Evolutionary conservation across 2,797 vertebrate species (phyloP), one percentile per base, ranked within the genome.

Genomic region (Avahi laniger): DNA sequence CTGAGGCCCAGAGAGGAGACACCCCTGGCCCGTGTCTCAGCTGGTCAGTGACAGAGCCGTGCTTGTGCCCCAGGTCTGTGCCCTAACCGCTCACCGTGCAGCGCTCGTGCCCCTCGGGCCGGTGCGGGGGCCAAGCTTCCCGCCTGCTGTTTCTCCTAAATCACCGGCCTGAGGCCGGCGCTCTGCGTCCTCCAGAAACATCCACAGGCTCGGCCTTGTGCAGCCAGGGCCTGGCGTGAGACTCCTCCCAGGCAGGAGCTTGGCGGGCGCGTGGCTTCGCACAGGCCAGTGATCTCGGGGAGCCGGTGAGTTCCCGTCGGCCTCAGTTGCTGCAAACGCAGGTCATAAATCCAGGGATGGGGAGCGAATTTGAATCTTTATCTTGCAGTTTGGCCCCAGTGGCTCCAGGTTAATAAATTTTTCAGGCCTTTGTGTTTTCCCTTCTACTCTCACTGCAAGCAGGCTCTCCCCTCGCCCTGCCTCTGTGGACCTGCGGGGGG

Each of bases 351-450:
- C 57, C 0, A 69, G 80, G 93, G 81, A 86, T 79, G 0, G 50
- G 93, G 95, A 43, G 82, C 28, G 52, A 35, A 50, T 81, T 84
- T 83, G 96, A 91, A 95, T 94, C 93, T 94, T 89, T 93, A 1
- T 5, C 96, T 93, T 52, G 35, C 0, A 10, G 52, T 81, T 96
- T 92, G 84, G 95, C 97, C 97, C 97, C 96, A 75, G 96, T 28
- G 91, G 94, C 97, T 97, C 73, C 5, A 57, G 38, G 95, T 98
- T 93, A 97, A 97, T 98, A 73, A 75, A 59, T 97, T 94, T 97
- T 92, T 72, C 89, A 59, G 43, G 85, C 30, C 41, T 10, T 33
- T 28, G 1, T 12, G 1, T 75, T 2, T 3, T 11, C 2, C 9
- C 9, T 28, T 1, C 8, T 79, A 10, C 41, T 46, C 57, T 85